Percentiles rank a stretch among this genome's conserved stretches.
Evolutionary conservation across 2,888 invertebrate species (phyloP).

Genomic region (Acleris cristana): DNA sequence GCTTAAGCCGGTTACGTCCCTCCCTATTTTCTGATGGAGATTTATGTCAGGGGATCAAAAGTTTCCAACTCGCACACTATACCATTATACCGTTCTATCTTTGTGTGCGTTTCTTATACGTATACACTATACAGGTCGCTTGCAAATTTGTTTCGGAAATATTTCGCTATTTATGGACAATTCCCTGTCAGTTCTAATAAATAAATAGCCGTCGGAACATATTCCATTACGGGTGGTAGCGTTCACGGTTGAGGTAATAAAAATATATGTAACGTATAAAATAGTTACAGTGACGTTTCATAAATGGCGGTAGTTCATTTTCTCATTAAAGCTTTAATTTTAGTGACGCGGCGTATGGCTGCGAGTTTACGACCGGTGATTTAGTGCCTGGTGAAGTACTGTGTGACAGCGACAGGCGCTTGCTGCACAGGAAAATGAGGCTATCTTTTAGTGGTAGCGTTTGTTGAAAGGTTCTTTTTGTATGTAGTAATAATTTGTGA

Average conservation of each 20-base stretch:
- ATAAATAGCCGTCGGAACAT: conserved; percentile 56
- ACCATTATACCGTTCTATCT: conserved; percentile 43
- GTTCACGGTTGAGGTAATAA: conserved; percentile 59
- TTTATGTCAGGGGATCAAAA: conserved; percentile 84
- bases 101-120: conserved; percentile 50
- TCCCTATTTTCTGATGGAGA: conserved; percentile 83
- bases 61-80: conserved; percentile 73
- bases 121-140: conserved; percentile 44
- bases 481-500: not conserved
- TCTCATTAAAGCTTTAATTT: conserved; percentile 73
- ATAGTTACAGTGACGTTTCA: conserved; percentile 58
- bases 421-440: conserved; percentile 1
- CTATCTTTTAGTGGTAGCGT: conserved; percentile 1
- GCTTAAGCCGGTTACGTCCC: conserved; percentile 83
- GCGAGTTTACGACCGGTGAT: conserved; percentile 55
- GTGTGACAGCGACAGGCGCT: conserved; percentile 51
- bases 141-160: conserved; percentile 60
- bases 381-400: conserved; percentile 64
- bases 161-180: conserved; percentile 62
- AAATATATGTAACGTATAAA: conserved; percentile 59
- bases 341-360: conserved; percentile 58
- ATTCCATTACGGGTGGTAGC: conserved; percentile 47
- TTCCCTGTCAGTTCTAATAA: conserved; percentile 67
- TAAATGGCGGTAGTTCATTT: conserved; percentile 65
- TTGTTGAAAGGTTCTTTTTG: conserved; percentile 50